Base-by-base conservation (phyloP, 2,797 vertebrate species). In the Danio aesculapii region DNA sequence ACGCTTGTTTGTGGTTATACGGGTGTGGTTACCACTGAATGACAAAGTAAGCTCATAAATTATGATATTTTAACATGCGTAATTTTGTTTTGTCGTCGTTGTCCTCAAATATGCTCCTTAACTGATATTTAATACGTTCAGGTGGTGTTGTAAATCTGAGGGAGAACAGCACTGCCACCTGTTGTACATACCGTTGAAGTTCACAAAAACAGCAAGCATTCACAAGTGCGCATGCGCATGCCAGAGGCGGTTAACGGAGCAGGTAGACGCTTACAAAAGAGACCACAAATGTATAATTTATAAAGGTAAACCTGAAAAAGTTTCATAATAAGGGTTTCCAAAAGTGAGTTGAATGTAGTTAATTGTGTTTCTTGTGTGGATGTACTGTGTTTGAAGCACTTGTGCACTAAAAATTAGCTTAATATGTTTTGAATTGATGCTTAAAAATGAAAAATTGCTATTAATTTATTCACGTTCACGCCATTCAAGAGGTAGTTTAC, bases 91-190 rank as follows among this genome's bases (percentile, higher is more conserved):
- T 12, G 14, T 64, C 47, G 39, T 17, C 12, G 46, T 62, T 63
- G 39, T 46, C 41, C 30, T 57, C 0, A 39, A 46, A 63, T 21
- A 47, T 55, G 59, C 6, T 72, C 13, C 0, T 6, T 47, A 71
- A 44, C 12, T 19, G 1, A 16, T 61, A 61, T 5, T 53, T 21
- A 11, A 17, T 2, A 12, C 41, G 47, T 52, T 72, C 30, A 47
- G 13, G 9, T 6, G 6, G 0, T 13, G 10, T 10, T 55, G 21
- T 14, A 64, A 55, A 80, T 41, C 43, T 44, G 39, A 6, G 14
- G 14, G 10, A 74, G 62, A 21, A 49, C 16, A 74, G 21, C 79
- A 81, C 70, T 70, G 21, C 79, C 79, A 81, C 58, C 79, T 81
- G 12, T 19, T 52, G 77, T 52, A 13, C 47, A 63, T 17, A 43